phyloP scores from a whole-genome alignment of 2,113 vertebrate genomes.

The Phycodurus eques region DNA sequence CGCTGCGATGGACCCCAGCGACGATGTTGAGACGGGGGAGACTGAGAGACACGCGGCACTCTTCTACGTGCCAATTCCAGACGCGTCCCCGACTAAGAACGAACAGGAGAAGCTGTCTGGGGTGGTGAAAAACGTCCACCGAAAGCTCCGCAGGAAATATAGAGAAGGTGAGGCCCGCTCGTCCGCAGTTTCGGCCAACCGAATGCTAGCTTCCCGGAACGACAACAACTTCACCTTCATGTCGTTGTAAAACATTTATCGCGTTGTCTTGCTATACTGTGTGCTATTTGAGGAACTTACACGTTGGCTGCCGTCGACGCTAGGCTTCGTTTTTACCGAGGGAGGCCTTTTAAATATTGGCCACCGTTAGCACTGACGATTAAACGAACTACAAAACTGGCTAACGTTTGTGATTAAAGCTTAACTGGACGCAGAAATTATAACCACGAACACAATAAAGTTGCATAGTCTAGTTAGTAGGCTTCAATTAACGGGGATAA shows the following conservation, averaged over 20 bases:
- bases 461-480: background rate
- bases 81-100: conserved; percentile 56
- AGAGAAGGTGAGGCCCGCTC: conserved; percentile 81
- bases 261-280: background rate
- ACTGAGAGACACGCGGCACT: conserved; percentile 48
- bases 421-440: background rate
- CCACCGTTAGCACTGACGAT: background rate
- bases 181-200: conserved; percentile 14
- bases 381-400: background rate
- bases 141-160: conserved; percentile 94
- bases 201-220: background rate
- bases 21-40: conserved; percentile 60
- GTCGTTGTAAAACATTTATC: background rate
- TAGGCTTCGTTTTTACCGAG: background rate
- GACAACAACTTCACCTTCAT: background rate
- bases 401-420: background rate
- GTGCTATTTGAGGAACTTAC: background rate
- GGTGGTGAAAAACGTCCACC: conserved; percentile 91
- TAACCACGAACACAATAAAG: background rate
- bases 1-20: conserved; percentile 66
- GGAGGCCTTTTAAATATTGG: background rate
- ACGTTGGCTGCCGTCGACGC: background rate
- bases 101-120: conserved; percentile 94
- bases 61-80: conserved; percentile 47
- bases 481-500: background rate